These are phyloP conservation scores for Monodelphis domestica DNA, from an alignment of 2,797 vertebrate species.

Conservation along the genomic window DNA sequence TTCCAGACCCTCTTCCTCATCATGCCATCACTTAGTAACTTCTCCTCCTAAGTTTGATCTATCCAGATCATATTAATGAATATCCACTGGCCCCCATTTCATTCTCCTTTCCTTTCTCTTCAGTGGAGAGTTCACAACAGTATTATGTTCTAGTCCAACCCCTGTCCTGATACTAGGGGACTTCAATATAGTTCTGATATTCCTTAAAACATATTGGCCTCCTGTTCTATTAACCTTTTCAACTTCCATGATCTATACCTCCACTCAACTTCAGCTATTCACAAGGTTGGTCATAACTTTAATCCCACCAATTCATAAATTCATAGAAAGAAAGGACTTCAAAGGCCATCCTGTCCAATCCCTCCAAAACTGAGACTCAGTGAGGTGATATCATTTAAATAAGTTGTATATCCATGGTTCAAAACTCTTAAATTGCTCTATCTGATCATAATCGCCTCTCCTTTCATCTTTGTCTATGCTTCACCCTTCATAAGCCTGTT, in stretches of 20 bases:
- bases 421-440: neutral
- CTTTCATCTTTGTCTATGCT: neutral
- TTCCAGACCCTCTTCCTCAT: neutral
- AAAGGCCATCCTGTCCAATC: neutral
- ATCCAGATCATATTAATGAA: neutral
- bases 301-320: neutral
- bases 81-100: neutral
- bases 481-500: neutral
- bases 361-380: neutral
- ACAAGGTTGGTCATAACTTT: neutral
- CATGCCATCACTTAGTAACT: neutral
- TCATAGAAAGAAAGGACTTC: neutral
- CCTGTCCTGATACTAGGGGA: neutral
- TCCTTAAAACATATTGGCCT: neutral
- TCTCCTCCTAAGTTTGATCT: neutral
- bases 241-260: neutral
- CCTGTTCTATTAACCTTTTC: neutral
- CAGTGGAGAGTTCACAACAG: neutral
- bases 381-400: neutral
- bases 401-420: neutral
- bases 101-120: neutral
- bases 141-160: neutral
- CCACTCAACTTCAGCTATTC: neutral
- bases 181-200: neutral
- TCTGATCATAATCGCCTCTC: neutral